These are phyloP conservation scores for Sycophila sp. DNA, from an alignment of 1,140 invertebrate species.

Conservation along the genomic window DNA sequence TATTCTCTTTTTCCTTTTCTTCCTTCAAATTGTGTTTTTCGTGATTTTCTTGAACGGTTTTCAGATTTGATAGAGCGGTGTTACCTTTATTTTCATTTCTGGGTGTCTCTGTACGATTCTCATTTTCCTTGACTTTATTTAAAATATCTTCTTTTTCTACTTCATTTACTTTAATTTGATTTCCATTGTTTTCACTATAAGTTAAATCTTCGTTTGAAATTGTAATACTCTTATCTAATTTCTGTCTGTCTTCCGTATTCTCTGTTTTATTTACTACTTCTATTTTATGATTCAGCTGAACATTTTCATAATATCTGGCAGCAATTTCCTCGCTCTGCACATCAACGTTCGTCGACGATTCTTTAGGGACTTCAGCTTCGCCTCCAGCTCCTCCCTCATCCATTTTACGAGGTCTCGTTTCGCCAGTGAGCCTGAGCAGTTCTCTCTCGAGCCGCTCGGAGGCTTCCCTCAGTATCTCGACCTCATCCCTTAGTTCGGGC, in stretches of 20 bases:
- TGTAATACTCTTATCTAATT: too few species aligned
- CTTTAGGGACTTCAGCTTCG: neutral
- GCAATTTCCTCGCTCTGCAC: neutral
- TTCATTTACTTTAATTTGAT: neutral
- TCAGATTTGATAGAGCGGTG: neutral
- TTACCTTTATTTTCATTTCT: neutral
- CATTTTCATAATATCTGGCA: neutral
- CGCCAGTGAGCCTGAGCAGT: neutral
- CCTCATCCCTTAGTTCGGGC: neutral
- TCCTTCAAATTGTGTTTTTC: neutral
- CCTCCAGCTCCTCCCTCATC: neutral
- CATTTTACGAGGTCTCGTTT: neutral
- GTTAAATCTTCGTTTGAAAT: too few species aligned
- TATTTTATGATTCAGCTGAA: neutral
- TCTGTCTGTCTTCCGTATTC: neutral
- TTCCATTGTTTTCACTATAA: neutral
- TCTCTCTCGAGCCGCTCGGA: constrained; percentile 24
- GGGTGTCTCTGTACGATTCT: neutral
- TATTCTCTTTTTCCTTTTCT: neutral
- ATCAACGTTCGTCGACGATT: neutral
- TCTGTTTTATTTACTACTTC: neutral
- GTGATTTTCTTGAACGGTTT: neutral
- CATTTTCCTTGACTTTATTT: neutral
- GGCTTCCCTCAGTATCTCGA: constrained; percentile 13
- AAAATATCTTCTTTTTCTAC: neutral